Percentiles rank a stretch among this genome's conserved stretches.
phyloP scores from a whole-genome alignment of 1,140 invertebrate species.

The Periplaneta americana region DNA sequence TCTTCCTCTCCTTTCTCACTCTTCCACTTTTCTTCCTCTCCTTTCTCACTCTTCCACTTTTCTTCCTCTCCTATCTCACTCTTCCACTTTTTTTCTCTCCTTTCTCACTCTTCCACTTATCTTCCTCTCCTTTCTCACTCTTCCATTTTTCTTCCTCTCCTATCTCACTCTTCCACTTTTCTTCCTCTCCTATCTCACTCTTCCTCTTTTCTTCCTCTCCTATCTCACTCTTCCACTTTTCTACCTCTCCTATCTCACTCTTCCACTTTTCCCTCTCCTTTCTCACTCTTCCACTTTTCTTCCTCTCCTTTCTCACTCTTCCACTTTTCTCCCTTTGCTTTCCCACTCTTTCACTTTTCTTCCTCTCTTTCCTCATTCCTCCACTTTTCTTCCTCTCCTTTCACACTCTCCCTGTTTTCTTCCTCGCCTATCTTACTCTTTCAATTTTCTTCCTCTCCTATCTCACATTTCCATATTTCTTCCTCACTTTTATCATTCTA shows the following conservation, averaged over 20 bases:
- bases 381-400: not conserved
- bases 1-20: not conserved
- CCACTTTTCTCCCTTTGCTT: not conserved
- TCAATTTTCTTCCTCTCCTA: not conserved
- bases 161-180: not conserved
- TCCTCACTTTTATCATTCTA: not conserved
- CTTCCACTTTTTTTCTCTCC: not conserved
- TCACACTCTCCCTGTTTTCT: not conserved
- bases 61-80: not conserved
- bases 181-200: not conserved
- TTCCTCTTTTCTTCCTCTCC: not conserved
- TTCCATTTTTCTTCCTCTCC: not conserved
- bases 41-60: not conserved
- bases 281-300: conserved; percentile 20
- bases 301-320: conserved; percentile 18
- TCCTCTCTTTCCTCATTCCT: not conserved
- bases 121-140: not conserved
- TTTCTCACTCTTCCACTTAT: not conserved
- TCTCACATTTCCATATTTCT: not conserved
- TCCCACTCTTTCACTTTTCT: not conserved
- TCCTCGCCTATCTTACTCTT: not conserved
- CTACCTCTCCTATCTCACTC: not conserved
- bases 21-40: not conserved
- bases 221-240: not conserved
- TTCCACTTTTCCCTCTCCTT: not conserved